Percentiles rank a stretch among this genome's conserved stretches.
These are phyloP conservation scores for Pipra filicauda DNA, from an alignment of 2,113 vertebrate genomes.

Conservation along the genomic window DNA sequence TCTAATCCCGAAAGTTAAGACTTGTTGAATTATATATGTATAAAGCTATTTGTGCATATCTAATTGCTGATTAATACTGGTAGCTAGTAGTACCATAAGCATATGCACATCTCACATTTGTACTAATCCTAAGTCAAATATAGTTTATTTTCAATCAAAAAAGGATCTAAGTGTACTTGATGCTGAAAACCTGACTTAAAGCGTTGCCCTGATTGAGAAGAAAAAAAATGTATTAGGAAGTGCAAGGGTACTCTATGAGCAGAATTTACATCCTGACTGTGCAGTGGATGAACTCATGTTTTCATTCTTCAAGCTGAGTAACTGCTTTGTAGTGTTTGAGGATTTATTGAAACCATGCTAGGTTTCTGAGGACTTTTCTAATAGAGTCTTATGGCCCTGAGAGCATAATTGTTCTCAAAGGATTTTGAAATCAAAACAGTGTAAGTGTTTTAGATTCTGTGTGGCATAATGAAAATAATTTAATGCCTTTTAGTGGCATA, in stretches of 20 bases:
- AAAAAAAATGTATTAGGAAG: neutral
- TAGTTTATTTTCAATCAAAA: neutral
- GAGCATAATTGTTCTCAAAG: conserved; percentile 67
- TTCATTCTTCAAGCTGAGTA: conserved; percentile 67
- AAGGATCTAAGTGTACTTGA: rapidly evolving
- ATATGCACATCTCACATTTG: neutral
- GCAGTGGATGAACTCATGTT: conserved; percentile 62
- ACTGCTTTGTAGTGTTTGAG: conserved; percentile 63
- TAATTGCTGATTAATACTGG: neutral
- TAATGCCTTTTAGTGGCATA: conserved; percentile 69
- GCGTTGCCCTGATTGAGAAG: neutral
- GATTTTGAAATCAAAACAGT: conserved; percentile 72
- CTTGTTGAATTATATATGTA: neutral
- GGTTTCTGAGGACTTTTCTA: conserved; percentile 67
- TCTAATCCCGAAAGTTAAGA: neutral
- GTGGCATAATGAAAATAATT: conserved; percentile 74
- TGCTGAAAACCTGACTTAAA: neutral
- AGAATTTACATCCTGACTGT: conserved; percentile 51
- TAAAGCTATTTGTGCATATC: neutral
- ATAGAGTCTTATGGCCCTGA: conserved; percentile 63
- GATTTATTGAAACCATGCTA: conserved; percentile 72
- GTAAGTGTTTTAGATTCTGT: conserved; percentile 69
- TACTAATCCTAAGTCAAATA: neutral
- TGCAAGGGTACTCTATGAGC: neutral
- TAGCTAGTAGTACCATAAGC: neutral